Percentiles rank a stretch among this genome's conserved stretches.
Conservation (phyloP, 2,113 vertebrate genomes). For the Hystrix cristata region DNA sequence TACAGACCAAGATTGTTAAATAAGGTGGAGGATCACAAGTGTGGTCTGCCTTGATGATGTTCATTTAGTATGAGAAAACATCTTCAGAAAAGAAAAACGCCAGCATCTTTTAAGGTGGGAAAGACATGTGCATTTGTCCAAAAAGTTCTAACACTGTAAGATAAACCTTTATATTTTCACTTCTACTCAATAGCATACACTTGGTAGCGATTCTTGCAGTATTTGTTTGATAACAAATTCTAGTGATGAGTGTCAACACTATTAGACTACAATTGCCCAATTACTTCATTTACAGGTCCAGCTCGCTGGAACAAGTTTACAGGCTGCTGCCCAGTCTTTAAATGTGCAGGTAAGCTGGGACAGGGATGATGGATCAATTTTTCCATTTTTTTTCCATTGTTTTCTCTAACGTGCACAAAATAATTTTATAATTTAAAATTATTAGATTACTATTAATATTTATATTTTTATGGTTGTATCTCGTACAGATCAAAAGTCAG, state of each 20-base stretch:
- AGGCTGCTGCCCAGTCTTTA: conserved; percentile 92
- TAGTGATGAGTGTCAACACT: neutral
- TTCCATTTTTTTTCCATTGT: neutral
- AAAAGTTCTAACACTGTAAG: neutral
- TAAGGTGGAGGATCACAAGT: neutral
- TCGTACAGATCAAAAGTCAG: conserved; percentile 29
- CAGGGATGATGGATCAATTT: neutral
- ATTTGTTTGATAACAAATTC: neutral
- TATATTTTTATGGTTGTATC: neutral
- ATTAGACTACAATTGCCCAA: neutral
- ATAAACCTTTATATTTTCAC: neutral
- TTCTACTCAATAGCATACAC: neutral
- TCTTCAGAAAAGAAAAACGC: neutral
- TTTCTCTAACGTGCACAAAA: neutral
- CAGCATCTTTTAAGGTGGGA: neutral
- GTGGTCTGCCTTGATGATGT: no score
- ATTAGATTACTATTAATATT: neutral
- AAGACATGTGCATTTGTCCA: neutral
- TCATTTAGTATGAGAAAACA: neutral
- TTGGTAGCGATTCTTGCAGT: neutral
- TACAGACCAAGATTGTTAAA: neutral
- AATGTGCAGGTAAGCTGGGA: conserved; percentile 90
- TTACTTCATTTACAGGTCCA: conserved; percentile 89
- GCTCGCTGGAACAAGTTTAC: conserved; percentile 92
- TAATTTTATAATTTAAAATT: conserved; percentile 33